Conservation (phyloP, 2,888 invertebrate genomes). For the Cistogaster globosa region DNA sequence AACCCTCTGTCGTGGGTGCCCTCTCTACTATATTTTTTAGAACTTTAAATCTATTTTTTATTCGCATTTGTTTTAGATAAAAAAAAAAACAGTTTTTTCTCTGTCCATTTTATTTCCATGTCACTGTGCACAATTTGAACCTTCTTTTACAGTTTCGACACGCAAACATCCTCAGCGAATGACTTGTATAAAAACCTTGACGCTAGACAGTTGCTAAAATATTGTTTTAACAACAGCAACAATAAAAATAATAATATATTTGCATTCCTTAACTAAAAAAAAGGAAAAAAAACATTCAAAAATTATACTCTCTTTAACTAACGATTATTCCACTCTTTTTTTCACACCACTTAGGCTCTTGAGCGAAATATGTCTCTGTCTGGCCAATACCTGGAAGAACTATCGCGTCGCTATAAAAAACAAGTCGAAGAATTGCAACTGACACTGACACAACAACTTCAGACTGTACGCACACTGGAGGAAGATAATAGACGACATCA, state of each 20-base stretch:
- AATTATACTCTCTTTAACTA: conserved; percentile 28
- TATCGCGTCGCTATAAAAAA: conserved; percentile 96
- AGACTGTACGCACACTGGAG: conserved; percentile 88
- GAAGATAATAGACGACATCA: conserved; percentile 88
- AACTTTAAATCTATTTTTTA: too few relatives aligned
- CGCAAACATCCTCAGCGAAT: conserved; percentile 17
- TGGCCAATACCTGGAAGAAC: conserved; percentile 97
- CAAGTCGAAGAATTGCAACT: conserved; percentile 98
- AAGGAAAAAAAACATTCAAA: too few relatives aligned
- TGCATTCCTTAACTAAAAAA: not conserved
- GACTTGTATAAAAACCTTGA: not conserved
- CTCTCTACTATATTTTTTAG: too few relatives aligned
- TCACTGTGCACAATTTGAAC: conserved; percentile 37
- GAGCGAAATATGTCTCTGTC: conserved; percentile 99
- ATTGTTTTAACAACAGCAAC: conserved; percentile 1
- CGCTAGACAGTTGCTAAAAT: conserved; percentile 12
- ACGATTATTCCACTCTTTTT: conserved; percentile 23
- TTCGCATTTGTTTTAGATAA: too few relatives aligned
- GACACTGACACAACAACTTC: conserved; percentile 91
- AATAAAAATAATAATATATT: not conserved
- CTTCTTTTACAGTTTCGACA: conserved; percentile 1
- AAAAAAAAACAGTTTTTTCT: too few relatives aligned
- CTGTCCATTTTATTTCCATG: not conserved
- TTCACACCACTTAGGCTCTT: conserved; percentile 86
- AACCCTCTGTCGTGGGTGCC: too few relatives aligned